These are phyloP conservation scores for Onychomys arenicola DNA, from an alignment of 2,797 vertebrate genomes.

Conservation along the genomic window DNA sequence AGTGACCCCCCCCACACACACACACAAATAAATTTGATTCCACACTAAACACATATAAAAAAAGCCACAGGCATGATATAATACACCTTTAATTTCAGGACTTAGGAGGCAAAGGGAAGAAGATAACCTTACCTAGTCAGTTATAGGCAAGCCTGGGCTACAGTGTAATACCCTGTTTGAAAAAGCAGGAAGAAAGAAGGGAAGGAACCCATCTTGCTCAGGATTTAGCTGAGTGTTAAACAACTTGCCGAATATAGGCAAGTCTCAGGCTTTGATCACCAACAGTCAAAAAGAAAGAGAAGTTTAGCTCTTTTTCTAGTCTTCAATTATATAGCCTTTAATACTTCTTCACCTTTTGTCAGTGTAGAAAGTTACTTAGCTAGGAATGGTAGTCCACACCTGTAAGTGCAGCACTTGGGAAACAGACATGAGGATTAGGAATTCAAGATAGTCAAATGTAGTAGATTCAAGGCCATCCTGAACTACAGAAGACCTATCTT, in stretches of 20 bases:
- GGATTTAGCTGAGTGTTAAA: neutral
- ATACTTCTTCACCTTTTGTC: slow-evolving; percentile 16
- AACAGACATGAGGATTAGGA: neutral
- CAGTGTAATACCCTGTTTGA: neutral
- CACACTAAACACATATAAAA: neutral
- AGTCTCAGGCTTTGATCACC: too few species aligned
- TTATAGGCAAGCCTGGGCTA: too few species aligned
- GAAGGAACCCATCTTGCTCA: neutral
- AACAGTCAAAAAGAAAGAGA: neutral
- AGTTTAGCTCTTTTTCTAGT: neutral
- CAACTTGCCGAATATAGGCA: neutral
- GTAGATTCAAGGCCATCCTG: neutral
- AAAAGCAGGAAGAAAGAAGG: neutral
- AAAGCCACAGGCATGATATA: neutral
- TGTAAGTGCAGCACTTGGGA: neutral
- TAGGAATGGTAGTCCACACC: neutral
- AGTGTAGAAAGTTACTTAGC: neutral
- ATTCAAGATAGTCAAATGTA: neutral
- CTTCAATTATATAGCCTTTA: neutral
- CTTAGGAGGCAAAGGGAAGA: neutral
- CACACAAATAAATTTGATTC: neutral
- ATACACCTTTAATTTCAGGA: neutral
- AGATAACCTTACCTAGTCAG: too few species aligned
- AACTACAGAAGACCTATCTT: neutral
- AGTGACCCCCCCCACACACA: neutral